Evolutionary conservation across 2,797 vertebrate genomes (phyloP).

Genomic region (Tauraco hartlaubi): DNA sequence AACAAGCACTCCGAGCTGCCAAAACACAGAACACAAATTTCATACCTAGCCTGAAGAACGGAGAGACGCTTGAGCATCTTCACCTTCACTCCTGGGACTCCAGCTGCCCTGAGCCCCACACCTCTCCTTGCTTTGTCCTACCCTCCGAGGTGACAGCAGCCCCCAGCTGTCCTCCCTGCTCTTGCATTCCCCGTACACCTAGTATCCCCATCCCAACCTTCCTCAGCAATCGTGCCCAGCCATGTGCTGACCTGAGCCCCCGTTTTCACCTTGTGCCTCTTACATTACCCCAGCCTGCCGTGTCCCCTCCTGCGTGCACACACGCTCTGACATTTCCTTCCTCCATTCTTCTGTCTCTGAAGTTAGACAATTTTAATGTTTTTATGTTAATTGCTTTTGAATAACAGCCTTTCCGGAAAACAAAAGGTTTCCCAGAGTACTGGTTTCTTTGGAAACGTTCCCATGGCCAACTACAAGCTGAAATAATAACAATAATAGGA

Average conservation of each 20-base stretch:
- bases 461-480: constrained; percentile 48
- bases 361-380: constrained; percentile 30
- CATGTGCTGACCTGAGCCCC: accelerated
- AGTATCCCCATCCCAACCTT: not conserved
- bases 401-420: constrained; percentile 44
- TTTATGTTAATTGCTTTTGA: constrained; percentile 57
- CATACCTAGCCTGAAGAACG: not conserved
- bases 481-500: constrained; percentile 61
- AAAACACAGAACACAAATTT: not conserved
- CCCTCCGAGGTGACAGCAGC: not conserved
- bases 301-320: not conserved
- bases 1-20: not conserved
- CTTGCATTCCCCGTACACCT: accelerated
- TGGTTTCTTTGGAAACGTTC: constrained; percentile 50
- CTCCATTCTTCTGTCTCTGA: constrained; percentile 6
- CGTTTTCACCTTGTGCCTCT: not conserved
- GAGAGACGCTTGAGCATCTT: not conserved
- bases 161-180: not conserved
- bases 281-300: not conserved
- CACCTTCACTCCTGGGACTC: not conserved
- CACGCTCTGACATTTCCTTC: constrained; percentile 1
- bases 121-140: not conserved
- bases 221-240: accelerated
- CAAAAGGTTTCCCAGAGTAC: constrained; percentile 53
- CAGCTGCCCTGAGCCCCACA: accelerated